Evolutionary conservation across 2,888 invertebrate genomes (phyloP).

Genomic region (Pollenia griseotomentosa): DNA sequence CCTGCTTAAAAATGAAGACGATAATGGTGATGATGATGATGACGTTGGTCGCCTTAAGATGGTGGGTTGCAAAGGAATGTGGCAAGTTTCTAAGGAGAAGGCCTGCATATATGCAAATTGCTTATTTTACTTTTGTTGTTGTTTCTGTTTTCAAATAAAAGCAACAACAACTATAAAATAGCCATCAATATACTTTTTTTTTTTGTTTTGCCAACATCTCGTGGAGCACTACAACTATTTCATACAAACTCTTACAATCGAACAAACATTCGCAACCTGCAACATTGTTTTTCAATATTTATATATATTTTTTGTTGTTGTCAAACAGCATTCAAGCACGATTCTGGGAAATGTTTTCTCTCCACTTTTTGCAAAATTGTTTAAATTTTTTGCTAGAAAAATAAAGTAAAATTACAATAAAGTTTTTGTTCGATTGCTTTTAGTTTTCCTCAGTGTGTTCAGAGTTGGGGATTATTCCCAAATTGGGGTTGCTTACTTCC

Average conservation of each 20-base stretch:
- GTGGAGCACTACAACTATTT: background rate
- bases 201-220: background rate
- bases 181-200: background rate
- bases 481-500: too few relatives aligned
- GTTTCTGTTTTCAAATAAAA: background rate
- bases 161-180: background rate
- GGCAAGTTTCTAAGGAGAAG: slow-evolving; percentile 35
- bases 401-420: too few relatives aligned
- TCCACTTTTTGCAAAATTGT: slow-evolving; percentile 6
- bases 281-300: slow-evolving; percentile 76
- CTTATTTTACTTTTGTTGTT: background rate
- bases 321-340: slow-evolving; percentile 82
- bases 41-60: slow-evolving; percentile 7
- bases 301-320: slow-evolving; percentile 75
- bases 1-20: too few relatives aligned
- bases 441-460: too few relatives aligned
- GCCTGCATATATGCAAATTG: slow-evolving; percentile 39
- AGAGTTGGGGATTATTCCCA: too few relatives aligned
- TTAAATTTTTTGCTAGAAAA: background rate
- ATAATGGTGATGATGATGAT: background rate
- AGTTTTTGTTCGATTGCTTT: too few relatives aligned
- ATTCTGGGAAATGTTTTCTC: slow-evolving; percentile 80
- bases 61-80: slow-evolving; percentile 59
- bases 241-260: background rate
- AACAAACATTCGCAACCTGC: slow-evolving; percentile 76